These are phyloP conservation scores for Netelia inedita DNA, from an alignment of 2,888 invertebrate genomes.

Conservation along the genomic window DNA sequence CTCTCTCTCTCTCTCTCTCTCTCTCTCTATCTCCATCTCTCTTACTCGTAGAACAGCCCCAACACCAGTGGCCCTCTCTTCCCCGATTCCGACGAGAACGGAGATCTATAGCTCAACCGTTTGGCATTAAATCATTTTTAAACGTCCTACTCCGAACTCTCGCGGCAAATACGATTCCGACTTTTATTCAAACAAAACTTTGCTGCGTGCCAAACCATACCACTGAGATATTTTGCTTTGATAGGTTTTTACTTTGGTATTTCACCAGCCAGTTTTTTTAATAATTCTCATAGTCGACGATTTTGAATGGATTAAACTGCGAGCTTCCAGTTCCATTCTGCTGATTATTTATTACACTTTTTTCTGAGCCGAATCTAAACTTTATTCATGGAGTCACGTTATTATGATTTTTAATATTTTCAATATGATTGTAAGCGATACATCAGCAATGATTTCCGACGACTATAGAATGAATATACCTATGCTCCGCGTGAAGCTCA, in stretches of 20 bases:
- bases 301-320: not conserved
- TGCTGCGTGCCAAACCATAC: not conserved
- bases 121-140: slow-evolving; percentile 81
- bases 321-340: not conserved
- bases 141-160: slow-evolving; percentile 70
- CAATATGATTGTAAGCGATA: too few relatives aligned
- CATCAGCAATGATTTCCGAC: too few relatives aligned
- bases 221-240: not conserved
- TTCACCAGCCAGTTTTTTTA: not conserved
- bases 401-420: too few relatives aligned
- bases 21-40: slow-evolving; percentile 35
- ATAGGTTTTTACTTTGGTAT: not conserved
- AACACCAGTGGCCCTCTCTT: slow-evolving; percentile 25
- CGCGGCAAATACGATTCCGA: slow-evolving; percentile 17
- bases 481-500: too few relatives aligned
- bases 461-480: too few relatives aligned
- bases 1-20: slow-evolving; percentile 39
- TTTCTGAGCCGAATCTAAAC: not conserved
- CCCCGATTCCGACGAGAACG: slow-evolving; percentile 35
- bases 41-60: slow-evolving; percentile 56
- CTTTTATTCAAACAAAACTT: slow-evolving; percentile 50
- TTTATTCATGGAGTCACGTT: too few relatives aligned
- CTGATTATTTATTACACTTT: not conserved
- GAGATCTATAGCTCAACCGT: slow-evolving; percentile 69
- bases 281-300: not conserved